Conservation (phyloP, 2,888 invertebrate genomes). For the Brenthis hecate region DNA sequence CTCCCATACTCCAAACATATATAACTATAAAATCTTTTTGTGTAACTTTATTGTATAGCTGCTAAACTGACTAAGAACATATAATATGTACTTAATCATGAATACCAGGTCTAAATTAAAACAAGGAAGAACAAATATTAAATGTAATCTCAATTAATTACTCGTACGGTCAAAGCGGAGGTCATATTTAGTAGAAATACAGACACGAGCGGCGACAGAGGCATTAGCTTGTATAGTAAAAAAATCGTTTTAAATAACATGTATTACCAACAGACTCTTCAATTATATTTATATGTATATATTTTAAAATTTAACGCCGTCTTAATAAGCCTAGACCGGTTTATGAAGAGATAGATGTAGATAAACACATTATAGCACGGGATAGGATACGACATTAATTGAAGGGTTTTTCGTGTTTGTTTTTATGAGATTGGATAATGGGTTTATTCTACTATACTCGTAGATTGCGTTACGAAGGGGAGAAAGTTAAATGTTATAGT, state of each 20-base stretch:
- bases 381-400: conserved; percentile 21
- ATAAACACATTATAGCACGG: conserved; percentile 28
- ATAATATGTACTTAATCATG: too few relatives aligned
- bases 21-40: too few relatives aligned
- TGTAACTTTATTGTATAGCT: too few relatives aligned
- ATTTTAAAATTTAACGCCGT: conserved; percentile 38
- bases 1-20: too few relatives aligned
- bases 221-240: not conserved
- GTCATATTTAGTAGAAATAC: too few relatives aligned
- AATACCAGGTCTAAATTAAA: too few relatives aligned
- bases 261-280: not conserved
- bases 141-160: too few relatives aligned
- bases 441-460: not conserved
- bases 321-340: conserved; percentile 49
- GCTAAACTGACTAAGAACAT: too few relatives aligned
- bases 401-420: conserved; percentile 23
- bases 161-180: too few relatives aligned
- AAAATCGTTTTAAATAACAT: not conserved
- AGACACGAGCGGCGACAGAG: too few relatives aligned
- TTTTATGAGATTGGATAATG: conserved; percentile 21
- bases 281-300: conserved; percentile 20
- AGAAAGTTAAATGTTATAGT: conserved; percentile 3
- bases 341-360: conserved; percentile 26
- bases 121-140: too few relatives aligned
- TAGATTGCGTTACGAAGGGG: conserved; percentile 16